Evolutionary conservation across 2,888 invertebrate species (phyloP).

Genomic region (Melipona bicolor): DNA sequence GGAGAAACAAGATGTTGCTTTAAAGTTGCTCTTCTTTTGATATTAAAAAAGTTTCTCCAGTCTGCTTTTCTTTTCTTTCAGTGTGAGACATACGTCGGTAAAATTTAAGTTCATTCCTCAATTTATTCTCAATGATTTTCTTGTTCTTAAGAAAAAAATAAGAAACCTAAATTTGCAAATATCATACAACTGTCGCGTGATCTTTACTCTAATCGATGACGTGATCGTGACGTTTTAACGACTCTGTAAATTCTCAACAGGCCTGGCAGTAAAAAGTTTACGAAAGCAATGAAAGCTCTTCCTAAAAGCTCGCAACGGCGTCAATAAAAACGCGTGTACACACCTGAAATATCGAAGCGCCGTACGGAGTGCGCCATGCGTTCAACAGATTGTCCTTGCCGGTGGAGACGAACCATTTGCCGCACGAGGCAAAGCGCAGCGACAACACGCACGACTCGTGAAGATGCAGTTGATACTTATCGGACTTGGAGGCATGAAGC

Average conservation of each 20-base stretch:
- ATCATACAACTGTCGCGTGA: too few species aligned
- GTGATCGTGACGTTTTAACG: too few species aligned
- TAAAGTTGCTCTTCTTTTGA: neutral
- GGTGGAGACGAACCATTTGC: conserved; percentile 99
- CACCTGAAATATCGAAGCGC: conserved; percentile 99
- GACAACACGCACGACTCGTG: conserved; percentile 99
- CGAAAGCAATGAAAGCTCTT: too few species aligned
- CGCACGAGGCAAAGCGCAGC: conserved; percentile 96
- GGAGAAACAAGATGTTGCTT: neutral
- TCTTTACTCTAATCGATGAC: too few species aligned
- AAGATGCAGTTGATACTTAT: conserved; percentile 97
- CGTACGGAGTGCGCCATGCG: conserved; percentile 99
- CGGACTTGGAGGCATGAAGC: conserved; percentile 94
- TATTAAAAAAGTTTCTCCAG: too few species aligned
- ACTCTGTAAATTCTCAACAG: too few species aligned
- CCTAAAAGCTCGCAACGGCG: neutral
- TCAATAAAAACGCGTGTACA: conserved; percentile 39
- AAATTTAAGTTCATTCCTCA: neutral
- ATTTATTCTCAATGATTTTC: too few species aligned
- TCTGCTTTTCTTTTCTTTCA: too few species aligned
- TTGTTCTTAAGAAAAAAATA: too few species aligned
- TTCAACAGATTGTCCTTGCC: conserved; percentile 99
- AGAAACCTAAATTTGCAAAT: too few species aligned
- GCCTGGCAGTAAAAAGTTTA: too few species aligned
- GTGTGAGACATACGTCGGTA: too few species aligned